phyloP scores from a whole-genome alignment of 2,113 vertebrate genomes.

The Pardalotus punctatus region DNA sequence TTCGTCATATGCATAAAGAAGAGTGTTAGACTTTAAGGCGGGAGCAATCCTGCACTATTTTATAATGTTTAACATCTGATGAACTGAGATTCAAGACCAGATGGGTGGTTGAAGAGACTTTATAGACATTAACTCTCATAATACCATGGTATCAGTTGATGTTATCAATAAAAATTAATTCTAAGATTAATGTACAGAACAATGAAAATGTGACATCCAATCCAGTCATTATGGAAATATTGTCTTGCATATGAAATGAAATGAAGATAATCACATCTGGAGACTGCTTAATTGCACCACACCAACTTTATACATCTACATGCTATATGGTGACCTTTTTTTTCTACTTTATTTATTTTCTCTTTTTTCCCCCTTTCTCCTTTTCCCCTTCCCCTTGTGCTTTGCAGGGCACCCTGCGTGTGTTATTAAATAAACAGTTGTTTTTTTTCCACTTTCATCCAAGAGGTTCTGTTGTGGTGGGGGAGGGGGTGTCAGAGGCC shows the following conservation, averaged over 20 bases:
- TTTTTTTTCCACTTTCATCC: too few species aligned
- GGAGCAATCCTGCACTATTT: not conserved
- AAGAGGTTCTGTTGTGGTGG: too few species aligned
- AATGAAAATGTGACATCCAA: not conserved
- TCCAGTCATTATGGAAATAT: not conserved
- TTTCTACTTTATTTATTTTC: not conserved
- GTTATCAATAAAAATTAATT: not conserved
- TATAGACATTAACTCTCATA: not conserved
- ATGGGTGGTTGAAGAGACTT: not conserved
- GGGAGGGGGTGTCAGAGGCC: too few species aligned
- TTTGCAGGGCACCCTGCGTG: too few species aligned
- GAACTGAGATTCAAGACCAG: not conserved
- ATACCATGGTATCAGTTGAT: not conserved
- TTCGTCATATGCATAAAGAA: not conserved
- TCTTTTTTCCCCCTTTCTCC: too few species aligned
- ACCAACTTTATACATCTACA: not conserved
- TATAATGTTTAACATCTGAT: not conserved
- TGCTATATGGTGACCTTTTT: not conserved
- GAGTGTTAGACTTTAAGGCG: not conserved
- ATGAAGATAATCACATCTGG: not conserved
- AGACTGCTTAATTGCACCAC: not conserved
- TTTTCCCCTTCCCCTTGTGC: too few species aligned
- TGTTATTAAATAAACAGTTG: too few species aligned
- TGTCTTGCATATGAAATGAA: not conserved
- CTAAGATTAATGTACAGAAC: not conserved